These are phyloP conservation scores for Ennomos fuscantarius DNA, from an alignment of 2,888 invertebrate species.

Conservation along the genomic window DNA sequence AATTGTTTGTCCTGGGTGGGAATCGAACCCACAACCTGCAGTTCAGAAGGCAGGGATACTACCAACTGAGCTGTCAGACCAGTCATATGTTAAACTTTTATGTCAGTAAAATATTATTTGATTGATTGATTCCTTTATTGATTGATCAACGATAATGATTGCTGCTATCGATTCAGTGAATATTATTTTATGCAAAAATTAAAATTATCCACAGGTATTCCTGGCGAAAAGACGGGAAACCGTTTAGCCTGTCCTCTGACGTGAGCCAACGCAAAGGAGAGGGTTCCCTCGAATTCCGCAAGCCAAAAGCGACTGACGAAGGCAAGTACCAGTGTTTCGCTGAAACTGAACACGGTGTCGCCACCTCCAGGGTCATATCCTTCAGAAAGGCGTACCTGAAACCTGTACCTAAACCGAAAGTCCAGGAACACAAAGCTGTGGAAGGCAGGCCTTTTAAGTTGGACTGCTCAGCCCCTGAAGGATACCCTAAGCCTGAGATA, in stretches of 20 bases:
- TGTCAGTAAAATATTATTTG: no score
- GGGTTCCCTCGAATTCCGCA: slow-evolving; percentile 60
- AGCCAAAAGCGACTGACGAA: slow-evolving; percentile 57
- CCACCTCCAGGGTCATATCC: slow-evolving; percentile 55
- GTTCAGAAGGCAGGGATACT: no score
- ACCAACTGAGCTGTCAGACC: no score
- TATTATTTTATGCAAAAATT: no score
- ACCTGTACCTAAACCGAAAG: slow-evolving; percentile 41
- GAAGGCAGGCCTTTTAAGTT: slow-evolving; percentile 66
- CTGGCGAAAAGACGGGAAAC: slow-evolving; percentile 63
- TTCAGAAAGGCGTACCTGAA: slow-evolving; percentile 57
- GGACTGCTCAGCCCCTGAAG: slow-evolving; percentile 60
- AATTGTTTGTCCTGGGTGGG: no score
- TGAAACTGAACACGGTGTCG: slow-evolving; percentile 55
- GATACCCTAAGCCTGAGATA: slow-evolving; percentile 66
- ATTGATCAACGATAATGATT: no score
- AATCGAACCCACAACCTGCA: no score
- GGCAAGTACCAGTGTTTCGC: slow-evolving; percentile 68
- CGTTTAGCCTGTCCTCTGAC: slow-evolving; percentile 45
- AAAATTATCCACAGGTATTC: slow-evolving; percentile 51
- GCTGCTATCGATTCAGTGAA: no score
- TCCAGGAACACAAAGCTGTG: slow-evolving; percentile 56
- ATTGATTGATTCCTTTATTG: no score
- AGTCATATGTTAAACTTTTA: no score
- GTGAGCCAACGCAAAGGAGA: slow-evolving; percentile 53